These are phyloP conservation scores for Drosophila guanche DNA, from an alignment of 1,140 invertebrate genomes.

Conservation along the genomic window DNA sequence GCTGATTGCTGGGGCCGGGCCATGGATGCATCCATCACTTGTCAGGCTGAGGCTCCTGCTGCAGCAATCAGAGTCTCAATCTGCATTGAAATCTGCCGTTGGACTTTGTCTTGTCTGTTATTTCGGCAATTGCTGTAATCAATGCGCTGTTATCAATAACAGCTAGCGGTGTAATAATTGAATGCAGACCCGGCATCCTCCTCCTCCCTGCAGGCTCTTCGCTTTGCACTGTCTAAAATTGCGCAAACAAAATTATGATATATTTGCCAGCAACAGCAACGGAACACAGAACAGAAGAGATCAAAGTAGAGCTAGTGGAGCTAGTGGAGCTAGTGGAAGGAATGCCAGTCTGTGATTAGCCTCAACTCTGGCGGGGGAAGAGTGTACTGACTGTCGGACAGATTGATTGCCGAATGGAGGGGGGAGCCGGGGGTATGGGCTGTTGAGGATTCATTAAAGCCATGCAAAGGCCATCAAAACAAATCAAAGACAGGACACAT, in stretches of 20 bases:
- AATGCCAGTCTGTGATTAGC: conserved; percentile 59
- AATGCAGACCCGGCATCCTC: conserved; percentile 19
- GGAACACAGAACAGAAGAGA: neutral
- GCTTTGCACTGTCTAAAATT: conserved; percentile 58
- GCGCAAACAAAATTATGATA: conserved; percentile 78
- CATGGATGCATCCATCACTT: conserved; percentile 54
- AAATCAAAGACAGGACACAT: conserved; percentile 76
- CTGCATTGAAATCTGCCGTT: conserved; percentile 53
- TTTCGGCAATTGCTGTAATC: conserved; percentile 64
- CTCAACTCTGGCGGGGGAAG: conserved; percentile 7
- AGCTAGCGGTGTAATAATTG: conserved; percentile 67
- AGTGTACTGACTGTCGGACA: conserved; percentile 37
- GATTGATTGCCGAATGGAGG: conserved; percentile 61
- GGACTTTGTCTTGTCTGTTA: conserved; percentile 41
- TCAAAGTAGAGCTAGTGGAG: neutral
- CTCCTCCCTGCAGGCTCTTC: conserved; percentile 17
- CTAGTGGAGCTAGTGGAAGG: conserved; percentile 2
- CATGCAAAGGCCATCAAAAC: conserved; percentile 78
- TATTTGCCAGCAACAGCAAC: conserved; percentile 39
- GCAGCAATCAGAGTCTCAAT: conserved; percentile 23
- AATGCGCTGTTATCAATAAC: conserved; percentile 63
- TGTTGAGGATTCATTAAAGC: conserved; percentile 71
- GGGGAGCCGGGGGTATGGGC: neutral
- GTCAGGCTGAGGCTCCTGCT: conserved; percentile 21
- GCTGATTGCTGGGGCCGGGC: conserved; percentile 37